Evolutionary conservation across 2,797 vertebrate species (phyloP), one percentile per base, ranked within the genome.

Genomic region (Catostomus latipinnis): DNA sequence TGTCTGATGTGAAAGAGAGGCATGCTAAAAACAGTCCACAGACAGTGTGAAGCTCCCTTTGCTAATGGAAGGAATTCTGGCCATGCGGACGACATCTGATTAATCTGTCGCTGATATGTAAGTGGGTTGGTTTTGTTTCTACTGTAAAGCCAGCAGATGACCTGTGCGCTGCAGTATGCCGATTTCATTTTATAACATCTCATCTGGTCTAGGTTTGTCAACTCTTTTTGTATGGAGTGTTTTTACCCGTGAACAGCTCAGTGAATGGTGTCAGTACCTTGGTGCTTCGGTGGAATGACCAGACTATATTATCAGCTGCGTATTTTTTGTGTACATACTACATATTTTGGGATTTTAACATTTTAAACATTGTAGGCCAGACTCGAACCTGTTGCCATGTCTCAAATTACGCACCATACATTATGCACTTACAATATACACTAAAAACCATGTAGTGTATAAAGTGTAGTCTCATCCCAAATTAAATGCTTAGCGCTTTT

Each of bases 41-140:
- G 72, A 48, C 58, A 43, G 52, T 53, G 34, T 60, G n/a, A 65
- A 69, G 16, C 57, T 71, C 50, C 48, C 82, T 45, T 72, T 14
- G 58, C 43, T 72, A 46, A 67, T 76, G 81, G 78, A 85, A 84
- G 80, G 85, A 84, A 84, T 84, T 83, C 57, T 50, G 6, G 45
- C 63, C 52, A 71, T 54, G 71, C 43, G 6, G 58, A 61, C 52
- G 5, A 46, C 57, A 22, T 70, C 73, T 52, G 71, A 88, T 84
- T 62, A 82, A 76, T 76, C 67, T 18, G 45, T 16, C 13, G 9
- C 58, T 65, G 50, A 65, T 53, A 76, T 68, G 54, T 61, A 18
- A 57, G 18, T 58, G 18, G 12, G 53, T 60, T 43, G 53, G 9
- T 53, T 6, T 43, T 45, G 18, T 62, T 71, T 63, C 48, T 5